Percentiles rank a stretch among this genome's conserved stretches.
Evolutionary conservation across 1,140 invertebrate species (phyloP).

Genomic region (Lasioglossum albipes): DNA sequence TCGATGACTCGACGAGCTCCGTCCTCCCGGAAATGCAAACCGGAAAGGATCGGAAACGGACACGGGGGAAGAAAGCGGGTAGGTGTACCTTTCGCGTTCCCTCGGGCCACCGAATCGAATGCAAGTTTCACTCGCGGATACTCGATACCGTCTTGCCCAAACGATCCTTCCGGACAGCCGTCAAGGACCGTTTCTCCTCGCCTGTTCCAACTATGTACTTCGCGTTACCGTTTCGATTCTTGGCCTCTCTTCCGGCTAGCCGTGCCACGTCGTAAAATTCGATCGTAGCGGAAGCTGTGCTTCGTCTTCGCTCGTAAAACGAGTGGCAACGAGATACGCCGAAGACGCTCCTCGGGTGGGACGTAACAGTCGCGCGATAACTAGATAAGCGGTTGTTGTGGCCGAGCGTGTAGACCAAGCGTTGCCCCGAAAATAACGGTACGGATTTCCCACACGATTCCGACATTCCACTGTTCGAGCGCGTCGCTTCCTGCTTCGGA

Average conservation of each 20-base stretch:
- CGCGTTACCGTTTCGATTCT: neutral
- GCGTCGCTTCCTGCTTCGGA: slow-evolving; percentile 39
- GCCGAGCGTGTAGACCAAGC: slow-evolving; percentile 47
- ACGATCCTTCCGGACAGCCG: slow-evolving; percentile 57
- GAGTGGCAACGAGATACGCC: neutral
- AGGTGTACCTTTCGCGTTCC: neutral
- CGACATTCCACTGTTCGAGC: slow-evolving; percentile 35
- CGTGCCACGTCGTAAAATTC: neutral
- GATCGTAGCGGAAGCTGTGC: no score
- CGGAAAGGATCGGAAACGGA: neutral
- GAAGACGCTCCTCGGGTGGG: neutral
- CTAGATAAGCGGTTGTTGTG: slow-evolving; percentile 38
- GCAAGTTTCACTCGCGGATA: slow-evolving; percentile 49
- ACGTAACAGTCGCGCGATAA: slow-evolving; percentile 36
- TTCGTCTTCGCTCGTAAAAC: slow-evolving; percentile 30
- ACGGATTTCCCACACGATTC: slow-evolving; percentile 61
- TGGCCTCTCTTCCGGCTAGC: neutral
- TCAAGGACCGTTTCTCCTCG: slow-evolving; percentile 42
- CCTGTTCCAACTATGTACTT: no score
- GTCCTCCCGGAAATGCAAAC: neutral
- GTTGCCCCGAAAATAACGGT: slow-evolving; percentile 56
- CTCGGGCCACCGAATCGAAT: neutral
- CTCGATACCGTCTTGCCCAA: slow-evolving; percentile 48
- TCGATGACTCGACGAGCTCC: neutral
- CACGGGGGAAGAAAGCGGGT: slow-evolving; percentile 19